Percentiles rank a stretch among this genome's conserved stretches.
Conservation (phyloP, 1,140 invertebrate genomes). For the Bombus ignitus region DNA sequence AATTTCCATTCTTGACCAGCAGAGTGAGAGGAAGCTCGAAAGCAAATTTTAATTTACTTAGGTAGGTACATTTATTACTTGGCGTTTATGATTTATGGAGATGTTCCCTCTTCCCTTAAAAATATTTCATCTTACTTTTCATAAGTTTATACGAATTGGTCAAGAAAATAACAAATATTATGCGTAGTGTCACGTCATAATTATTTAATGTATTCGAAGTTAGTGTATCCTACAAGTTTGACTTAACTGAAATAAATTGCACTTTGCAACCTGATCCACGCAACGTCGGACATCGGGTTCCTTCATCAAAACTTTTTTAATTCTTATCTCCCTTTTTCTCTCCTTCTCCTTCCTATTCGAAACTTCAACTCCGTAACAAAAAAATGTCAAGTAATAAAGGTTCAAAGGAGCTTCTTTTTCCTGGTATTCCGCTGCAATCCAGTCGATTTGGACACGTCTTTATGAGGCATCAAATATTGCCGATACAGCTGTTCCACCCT, state of each 20-base stretch:
- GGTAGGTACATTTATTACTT: not conserved
- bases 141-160: not conserved
- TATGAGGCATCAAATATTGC: conserved; percentile 8
- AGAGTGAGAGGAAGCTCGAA: too few relatives aligned
- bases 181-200: not conserved
- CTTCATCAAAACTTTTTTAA: not conserved
- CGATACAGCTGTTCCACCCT: not conserved
- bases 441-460: not conserved
- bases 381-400: not conserved
- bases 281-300: not conserved
- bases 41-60: not conserved
- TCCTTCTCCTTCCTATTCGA: not conserved
- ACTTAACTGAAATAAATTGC: conserved; percentile 26
- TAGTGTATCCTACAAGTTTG: not conserved
- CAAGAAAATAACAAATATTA: not conserved
- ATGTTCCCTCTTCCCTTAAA: not conserved
- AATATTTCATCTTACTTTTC: not conserved
- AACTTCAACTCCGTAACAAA: not conserved
- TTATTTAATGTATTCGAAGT: not conserved
- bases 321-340: not conserved
- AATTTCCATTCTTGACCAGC: not conserved
- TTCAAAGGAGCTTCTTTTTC: not conserved
- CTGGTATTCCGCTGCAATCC: not conserved
- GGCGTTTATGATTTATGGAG: not conserved
- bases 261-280: not conserved